Base-by-base conservation (phyloP, 2,888 invertebrate genomes). In the Drosophila infuscata region DNA sequence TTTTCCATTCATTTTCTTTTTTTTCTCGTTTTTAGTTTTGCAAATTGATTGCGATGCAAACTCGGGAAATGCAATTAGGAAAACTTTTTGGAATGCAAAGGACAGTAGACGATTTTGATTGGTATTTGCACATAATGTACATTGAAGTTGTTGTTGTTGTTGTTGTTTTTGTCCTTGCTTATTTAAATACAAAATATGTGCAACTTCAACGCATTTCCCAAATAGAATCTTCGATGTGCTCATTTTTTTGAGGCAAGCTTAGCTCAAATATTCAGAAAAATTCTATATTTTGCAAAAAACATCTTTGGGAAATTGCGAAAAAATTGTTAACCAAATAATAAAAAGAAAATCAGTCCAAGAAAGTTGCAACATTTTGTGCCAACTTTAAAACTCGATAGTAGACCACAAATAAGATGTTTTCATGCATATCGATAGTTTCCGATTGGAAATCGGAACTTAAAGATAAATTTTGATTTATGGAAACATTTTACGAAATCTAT, bases 21-120 rank as follows among this genome's bases (percentile, higher is more conserved):
- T 46, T 57, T 48, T 62, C 29, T 64, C 33, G 41, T 29, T 46
- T 48, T 33, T 41, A 33, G 54, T 48, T 65, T 56, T 32, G 54
- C 38, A 63, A 70, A 73, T 78, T 77, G 64, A 65, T 77, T 77
- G 79, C 62, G 38, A 59, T 51, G 25, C 43, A 62, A 57, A 71
- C 56, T 78, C 52, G 67, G 53, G 57, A 76, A 79, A 84, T 82
- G 82, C 83, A 83, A 83, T 84, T 83, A 87, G 77, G 61, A 61
- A 75, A 73, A 62, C 51, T 71, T 71, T 79, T 67, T 12, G 33
- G 2, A 25, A 32, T 35, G 11, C 8, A 35, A 49, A n/a, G 38
- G 33, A 12, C 7, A 30, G 17, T 1, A 29, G 8, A n/a, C 33
- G 33, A 43, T 43, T 48, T 46, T 30, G 51, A 53, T 61, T 57